Percentiles rank a stretch among this genome's conserved stretches.
phyloP scores from a whole-genome alignment of 1,140 invertebrate genomes.

The Heterodera carotae region DNA sequence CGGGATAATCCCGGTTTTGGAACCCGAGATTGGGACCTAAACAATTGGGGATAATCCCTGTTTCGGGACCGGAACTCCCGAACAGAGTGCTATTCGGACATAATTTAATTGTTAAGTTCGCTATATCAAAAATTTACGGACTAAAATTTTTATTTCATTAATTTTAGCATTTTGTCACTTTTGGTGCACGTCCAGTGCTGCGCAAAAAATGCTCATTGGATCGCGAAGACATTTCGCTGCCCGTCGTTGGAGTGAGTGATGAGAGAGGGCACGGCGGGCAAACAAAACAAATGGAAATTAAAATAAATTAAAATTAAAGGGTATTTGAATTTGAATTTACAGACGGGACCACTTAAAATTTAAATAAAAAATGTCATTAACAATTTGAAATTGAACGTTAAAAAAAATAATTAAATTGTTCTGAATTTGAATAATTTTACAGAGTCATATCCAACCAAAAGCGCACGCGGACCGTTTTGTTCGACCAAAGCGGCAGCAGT shows the following conservation, averaged over 20 bases:
- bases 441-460: conserved; percentile 25
- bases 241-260: conserved; percentile 22
- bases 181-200: background rate
- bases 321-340: too few relatives aligned
- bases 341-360: background rate
- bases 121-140: too few relatives aligned
- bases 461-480: conserved; percentile 24
- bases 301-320: too few relatives aligned
- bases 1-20: too few relatives aligned
- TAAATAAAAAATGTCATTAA: background rate
- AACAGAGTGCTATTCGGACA: too few relatives aligned
- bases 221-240: conserved; percentile 20
- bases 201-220: conserved; percentile 25
- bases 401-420: too few relatives aligned
- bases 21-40: too few relatives aligned
- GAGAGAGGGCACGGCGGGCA: too few relatives aligned
- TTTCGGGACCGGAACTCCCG: too few relatives aligned
- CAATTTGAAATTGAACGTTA: too few relatives aligned
- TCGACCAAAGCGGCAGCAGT: background rate
- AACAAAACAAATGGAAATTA: background rate
- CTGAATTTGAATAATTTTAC: conserved; percentile 13
- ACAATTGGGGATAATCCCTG: too few relatives aligned
- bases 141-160: background rate
- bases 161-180: conserved; percentile 11
- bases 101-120: too few relatives aligned